These are phyloP conservation scores for Rhabdornis inornatus DNA, from an alignment of 2,113 vertebrate genomes.

Conservation along the genomic window DNA sequence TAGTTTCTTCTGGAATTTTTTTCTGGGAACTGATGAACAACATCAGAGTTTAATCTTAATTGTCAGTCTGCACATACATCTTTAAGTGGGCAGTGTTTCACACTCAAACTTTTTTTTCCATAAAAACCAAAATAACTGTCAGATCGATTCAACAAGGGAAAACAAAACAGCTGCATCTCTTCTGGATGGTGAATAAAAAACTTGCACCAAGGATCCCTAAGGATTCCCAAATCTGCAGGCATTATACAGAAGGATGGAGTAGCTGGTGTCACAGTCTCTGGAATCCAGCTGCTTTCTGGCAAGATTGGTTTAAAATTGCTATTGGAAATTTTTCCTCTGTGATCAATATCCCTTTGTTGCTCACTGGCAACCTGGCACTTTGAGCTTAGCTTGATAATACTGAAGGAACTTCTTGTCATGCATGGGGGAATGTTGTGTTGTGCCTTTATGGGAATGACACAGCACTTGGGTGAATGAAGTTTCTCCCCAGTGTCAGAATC, in stretches of 20 bases:
- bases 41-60: background rate
- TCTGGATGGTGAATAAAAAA: background rate
- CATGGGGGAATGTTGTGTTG: background rate
- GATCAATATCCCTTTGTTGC: background rate
- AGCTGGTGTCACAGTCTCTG: background rate
- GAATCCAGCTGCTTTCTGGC: background rate
- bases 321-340: background rate
- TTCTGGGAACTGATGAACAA: background rate
- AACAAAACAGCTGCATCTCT: background rate
- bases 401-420: accelerated
- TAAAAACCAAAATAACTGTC: background rate
- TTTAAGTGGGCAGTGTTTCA: background rate
- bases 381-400: background rate
- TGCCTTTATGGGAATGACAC: accelerated
- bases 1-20: background rate
- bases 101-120: background rate
- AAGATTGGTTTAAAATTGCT: background rate
- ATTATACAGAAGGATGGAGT: background rate
- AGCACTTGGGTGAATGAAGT: background rate
- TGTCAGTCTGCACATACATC: background rate
- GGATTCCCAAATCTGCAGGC: background rate
- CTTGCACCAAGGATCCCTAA: background rate
- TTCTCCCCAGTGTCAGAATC: background rate
- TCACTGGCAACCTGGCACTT: background rate
- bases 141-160: background rate